These are phyloP conservation scores for Oreochromis niloticus DNA, from an alignment of 2,113 vertebrate species.

Conservation along the genomic window DNA sequence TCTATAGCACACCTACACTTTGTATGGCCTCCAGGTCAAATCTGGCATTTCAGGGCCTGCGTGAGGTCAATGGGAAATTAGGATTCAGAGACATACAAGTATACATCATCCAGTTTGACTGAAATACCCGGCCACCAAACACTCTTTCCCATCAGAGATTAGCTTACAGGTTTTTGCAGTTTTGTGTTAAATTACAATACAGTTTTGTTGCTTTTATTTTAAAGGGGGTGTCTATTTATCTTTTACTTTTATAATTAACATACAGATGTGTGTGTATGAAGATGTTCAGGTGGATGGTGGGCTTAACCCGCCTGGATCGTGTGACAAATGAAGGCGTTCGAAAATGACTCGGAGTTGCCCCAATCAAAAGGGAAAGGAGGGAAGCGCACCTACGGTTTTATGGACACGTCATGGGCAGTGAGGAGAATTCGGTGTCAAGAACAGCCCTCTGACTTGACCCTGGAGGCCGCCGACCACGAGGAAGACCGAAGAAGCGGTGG, in stretches of 20 bases:
- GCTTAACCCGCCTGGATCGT: neutral
- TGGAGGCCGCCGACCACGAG: neutral
- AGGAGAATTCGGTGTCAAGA: neutral
- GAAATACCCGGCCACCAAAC: neutral
- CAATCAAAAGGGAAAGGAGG: neutral
- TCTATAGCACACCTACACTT: neutral
- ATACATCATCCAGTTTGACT: neutral
- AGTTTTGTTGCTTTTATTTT: neutral
- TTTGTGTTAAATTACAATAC: neutral
- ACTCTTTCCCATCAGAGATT: neutral
- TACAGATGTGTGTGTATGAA: neutral
- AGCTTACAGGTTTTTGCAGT: neutral
- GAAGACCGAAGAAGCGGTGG: neutral
- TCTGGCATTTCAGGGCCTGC: neutral
- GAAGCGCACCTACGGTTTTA: fast-evolving
- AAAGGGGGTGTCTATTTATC: neutral
- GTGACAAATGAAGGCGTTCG: neutral
- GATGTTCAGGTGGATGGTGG: neutral
- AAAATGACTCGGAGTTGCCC: neutral
- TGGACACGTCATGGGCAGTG: neutral
- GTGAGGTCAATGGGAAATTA: neutral
- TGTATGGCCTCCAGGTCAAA: neutral
- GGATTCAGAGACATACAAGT: neutral
- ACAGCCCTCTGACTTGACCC: neutral
- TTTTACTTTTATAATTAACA: neutral